phyloP scores from a whole-genome alignment of 2,797 vertebrate genomes.

The Enteromius mattozi region DNA sequence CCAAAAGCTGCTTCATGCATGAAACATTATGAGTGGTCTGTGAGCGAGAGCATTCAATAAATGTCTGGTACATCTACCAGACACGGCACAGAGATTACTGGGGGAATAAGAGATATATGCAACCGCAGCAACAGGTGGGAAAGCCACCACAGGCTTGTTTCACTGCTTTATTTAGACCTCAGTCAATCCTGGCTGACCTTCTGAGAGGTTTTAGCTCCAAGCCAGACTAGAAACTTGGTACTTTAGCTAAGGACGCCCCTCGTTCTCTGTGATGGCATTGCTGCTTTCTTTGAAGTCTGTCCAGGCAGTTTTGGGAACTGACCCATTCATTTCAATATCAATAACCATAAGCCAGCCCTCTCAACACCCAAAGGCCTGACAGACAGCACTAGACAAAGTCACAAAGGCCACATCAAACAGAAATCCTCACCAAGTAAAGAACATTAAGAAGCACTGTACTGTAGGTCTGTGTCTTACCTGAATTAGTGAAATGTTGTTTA shows the following conservation, averaged over 20 bases:
- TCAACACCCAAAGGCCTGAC: slow-evolving; percentile 16
- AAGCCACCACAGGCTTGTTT: slow-evolving; percentile 24
- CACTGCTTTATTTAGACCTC: slow-evolving; percentile 50
- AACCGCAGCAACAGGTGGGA: slow-evolving; percentile 9
- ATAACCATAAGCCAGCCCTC: slow-evolving; percentile 30
- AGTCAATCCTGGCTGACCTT: slow-evolving; percentile 45
- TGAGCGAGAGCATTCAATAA: slow-evolving; percentile 11
- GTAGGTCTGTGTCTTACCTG: slow-evolving; percentile 82
- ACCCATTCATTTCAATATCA: slow-evolving; percentile 32
- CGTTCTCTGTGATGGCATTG: neutral
- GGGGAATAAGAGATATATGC: slow-evolving; percentile 26
- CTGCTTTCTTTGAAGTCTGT: slow-evolving; percentile 36
- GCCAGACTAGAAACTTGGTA: slow-evolving; percentile 12
- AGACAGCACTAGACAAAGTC: slow-evolving; percentile 9
- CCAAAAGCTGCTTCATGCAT: slow-evolving; percentile 39
- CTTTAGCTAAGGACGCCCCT: neutral
- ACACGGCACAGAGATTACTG: neutral
- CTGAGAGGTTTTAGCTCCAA: slow-evolving; percentile 28
- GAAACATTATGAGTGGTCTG: slow-evolving; percentile 29
- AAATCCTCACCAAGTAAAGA: neutral
- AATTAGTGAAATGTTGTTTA: slow-evolving; percentile 91
- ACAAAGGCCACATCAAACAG: neutral
- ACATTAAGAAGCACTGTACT: neutral
- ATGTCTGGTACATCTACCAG: slow-evolving; percentile 10
- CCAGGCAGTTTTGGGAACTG: slow-evolving; percentile 23